Percentiles rank a stretch among this genome's conserved stretches.
Evolutionary conservation across 2,888 invertebrate genomes (phyloP).

Genomic region (Drosophila emarginata): DNA sequence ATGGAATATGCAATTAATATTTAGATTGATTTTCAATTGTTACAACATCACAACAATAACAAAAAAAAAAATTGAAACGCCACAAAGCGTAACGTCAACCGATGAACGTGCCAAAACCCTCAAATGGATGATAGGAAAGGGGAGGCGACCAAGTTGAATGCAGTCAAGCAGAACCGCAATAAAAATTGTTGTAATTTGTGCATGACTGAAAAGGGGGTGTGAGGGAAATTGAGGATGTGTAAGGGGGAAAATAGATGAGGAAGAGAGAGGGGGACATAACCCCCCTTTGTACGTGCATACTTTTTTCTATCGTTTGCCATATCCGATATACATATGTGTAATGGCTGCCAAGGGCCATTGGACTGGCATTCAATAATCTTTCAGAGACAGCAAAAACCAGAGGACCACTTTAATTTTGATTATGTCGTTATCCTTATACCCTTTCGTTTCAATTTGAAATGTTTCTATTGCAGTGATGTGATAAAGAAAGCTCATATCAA

Average conservation of each 20-base stretch:
- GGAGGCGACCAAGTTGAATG: constrained; percentile 25
- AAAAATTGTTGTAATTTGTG: constrained; percentile 69
- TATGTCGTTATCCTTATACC: not conserved
- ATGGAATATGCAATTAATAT: constrained; percentile 72
- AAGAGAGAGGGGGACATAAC: not conserved
- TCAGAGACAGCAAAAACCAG: constrained; percentile 9
- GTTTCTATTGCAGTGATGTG: too few species aligned
- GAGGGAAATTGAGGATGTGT: not conserved
- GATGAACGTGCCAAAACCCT: constrained; percentile 11
- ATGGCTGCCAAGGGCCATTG: constrained; percentile 37
- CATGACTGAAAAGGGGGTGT: constrained; percentile 39
- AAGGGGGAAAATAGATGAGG: not conserved
- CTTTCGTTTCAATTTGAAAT: not conserved
- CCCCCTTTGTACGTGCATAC: constrained; percentile 1
- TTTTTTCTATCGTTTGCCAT: constrained; percentile 30
- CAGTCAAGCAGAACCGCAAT: constrained; percentile 69
- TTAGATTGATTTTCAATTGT: constrained; percentile 74
- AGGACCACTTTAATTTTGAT: not conserved
- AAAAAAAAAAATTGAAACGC: constrained; percentile 19
- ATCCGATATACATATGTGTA: constrained; percentile 37
- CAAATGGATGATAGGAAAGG: not conserved
- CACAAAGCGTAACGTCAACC: constrained; percentile 41
- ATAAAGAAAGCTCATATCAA: too few species aligned
- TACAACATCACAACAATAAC: constrained; percentile 36
- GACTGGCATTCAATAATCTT: constrained; percentile 39